Evolutionary conservation across 2,797 vertebrate species (phyloP), one percentile per base, ranked within the genome.

Genomic region (Spea hammondii): DNA sequence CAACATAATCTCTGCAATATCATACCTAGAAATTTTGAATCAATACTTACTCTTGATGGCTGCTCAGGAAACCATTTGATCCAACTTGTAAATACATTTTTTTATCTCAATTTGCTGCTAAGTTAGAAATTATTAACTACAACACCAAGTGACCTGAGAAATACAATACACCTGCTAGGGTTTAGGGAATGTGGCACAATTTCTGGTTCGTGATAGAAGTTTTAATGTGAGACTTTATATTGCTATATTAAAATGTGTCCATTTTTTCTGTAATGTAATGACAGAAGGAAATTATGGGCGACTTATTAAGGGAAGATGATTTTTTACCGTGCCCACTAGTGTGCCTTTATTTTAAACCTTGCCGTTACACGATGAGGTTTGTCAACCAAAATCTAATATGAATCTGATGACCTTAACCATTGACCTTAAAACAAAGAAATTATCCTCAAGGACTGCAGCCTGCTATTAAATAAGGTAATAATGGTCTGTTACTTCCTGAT

Each of bases 401-500:
- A 12, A 11, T 72, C 11, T 13, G 62, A 72, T 76, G 74, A 81
- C 79, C 79, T 81, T 73, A 77, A 72, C 70, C 65, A 73, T 54
- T 82, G 74, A 77, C 79, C 74, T 69, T 72, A 68, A 45, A 45
- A 72, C 60, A 54, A 72, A 10, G 54, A 72, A 59, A 77, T 81
- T 72, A 82, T 82, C 55, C 65, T 77, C 64, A 73, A 82, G 79
- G 74, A 66, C 72, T 73, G 65, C 65, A 67, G 79, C 65, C 49
- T 73, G 74, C 70, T 77, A 68, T 77, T 68, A 72, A 77, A 82
- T 77, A 72, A 66, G 47, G 64, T 48, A 72, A 77, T 77, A 73
- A 82, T 82, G 64, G 79, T 76, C 79, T 82, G 74, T 77, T 77
- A 77, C 74, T 82, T 82, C 79, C 70, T 49, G 57, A 73, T 77